These are phyloP conservation scores for Arctocebus calabarensis DNA, from an alignment of 2,797 vertebrate species.

Conservation along the genomic window DNA sequence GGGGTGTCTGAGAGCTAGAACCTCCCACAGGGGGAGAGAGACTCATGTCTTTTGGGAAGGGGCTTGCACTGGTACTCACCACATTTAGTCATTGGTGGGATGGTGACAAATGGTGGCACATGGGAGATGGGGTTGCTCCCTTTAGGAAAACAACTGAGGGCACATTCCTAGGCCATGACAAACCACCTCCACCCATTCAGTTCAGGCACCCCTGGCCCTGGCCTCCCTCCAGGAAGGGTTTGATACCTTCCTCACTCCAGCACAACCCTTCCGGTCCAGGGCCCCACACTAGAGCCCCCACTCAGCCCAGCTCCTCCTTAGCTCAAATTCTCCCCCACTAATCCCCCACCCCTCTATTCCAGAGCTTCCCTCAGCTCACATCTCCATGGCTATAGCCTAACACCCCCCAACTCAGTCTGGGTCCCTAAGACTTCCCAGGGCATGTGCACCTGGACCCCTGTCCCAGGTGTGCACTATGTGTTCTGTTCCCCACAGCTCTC, in stretches of 20 bases:
- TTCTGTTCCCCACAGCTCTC: neutral
- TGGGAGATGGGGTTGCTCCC: neutral
- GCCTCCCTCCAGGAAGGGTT: neutral
- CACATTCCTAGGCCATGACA: neutral
- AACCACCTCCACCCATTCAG: neutral
- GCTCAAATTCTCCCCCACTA: neutral
- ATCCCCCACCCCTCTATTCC: neutral
- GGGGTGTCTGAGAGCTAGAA: neutral
- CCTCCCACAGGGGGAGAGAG: fast-evolving
- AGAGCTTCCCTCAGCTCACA: neutral
- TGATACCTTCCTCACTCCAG: neutral
- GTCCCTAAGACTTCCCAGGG: neutral
- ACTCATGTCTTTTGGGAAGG: too few relatives aligned
- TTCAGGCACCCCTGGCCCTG: neutral
- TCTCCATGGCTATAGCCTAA: neutral
- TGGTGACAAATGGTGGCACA: neutral
- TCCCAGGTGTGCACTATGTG: neutral
- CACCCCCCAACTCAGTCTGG: fast-evolving
- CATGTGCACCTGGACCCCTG: neutral
- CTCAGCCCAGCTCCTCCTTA: neutral
- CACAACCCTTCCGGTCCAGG: neutral
- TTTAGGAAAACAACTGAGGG: neutral
- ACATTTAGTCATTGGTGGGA: neutral
- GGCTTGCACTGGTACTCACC: neutral
- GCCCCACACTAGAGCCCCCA: neutral